Base-by-base conservation (phyloP, 2,888 invertebrate species). In the Prosopocoilus inquinatus region DNA sequence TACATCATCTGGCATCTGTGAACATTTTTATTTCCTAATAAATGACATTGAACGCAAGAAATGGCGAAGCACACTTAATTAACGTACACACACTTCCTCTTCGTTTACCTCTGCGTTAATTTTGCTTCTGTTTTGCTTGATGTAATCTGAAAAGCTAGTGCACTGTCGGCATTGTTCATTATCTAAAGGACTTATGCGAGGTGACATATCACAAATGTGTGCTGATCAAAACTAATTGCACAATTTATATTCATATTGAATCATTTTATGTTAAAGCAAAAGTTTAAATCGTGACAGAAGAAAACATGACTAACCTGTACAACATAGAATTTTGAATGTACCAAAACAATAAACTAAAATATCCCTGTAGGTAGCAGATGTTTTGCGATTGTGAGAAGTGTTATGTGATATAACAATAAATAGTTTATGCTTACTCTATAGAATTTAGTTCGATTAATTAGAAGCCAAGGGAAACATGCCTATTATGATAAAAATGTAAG, bases 101-200 rank as follows among this genome's bases (percentile, higher is more conserved):
- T 52, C 60, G 47, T 55, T 36, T 34, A 51, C 53, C 46, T 60
- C 60, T 35, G 55, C 45, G 36, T 65, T 51, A 45, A 63, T 58
- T 53, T 61, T 61, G 58, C 72, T 75, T 60, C 67, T 71, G 32
- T 70, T 73, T 28, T 69, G 64, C 67, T 75, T 75, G 51, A 75
- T 67, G 62, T 76, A 78, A 62, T 77, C 77, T 20, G 71, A 67
- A 63, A 77, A 78, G 64, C 74, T 75, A 7, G 75, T 69, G 62
- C 78, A 78, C 60, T 72, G 72, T 51, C 75, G 70, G 62, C 77
- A 77, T 63, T 73, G 74, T 63, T 76, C 76, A 51, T 73, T 72
- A 55, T 77, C 76, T 66, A 76, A 65, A 46, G 73, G 75, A 51
- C 74, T 72, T 53, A 70, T 66, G 57, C 75, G 70, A 33, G 72